Evolutionary conservation across 2,888 invertebrate genomes (phyloP), one percentile per base, ranked within the genome.

Genomic region (Abscondita cerata): DNA sequence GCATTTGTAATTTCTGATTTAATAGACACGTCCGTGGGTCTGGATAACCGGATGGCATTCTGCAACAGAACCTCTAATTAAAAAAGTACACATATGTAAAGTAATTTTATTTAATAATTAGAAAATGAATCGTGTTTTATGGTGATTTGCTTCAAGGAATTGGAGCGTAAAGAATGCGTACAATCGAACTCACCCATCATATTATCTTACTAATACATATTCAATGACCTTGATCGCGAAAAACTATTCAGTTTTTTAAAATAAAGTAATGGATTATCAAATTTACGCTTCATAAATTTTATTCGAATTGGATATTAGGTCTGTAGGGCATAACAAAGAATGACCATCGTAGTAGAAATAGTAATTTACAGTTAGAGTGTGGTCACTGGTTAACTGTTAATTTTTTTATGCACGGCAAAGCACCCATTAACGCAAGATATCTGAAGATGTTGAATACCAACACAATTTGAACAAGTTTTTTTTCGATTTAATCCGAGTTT

Each of bases 1-100:
- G 80, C 83, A 93, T 87, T 82, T 96, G 96, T 40, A 99, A 85
- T 78, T 98, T 98, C 81, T 99, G 97, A 81, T 98, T 93, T 11
- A 99, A 83, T 41, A 98, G 84, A 77, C 96, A 96, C 5, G 93
- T 92, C 60, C 93, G 88, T 40, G 92, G 89, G 79, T 96, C 95
- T 0, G 97, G 97, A 69, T 88, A 85, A 9, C 94, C 95, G 47
- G 86, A 81, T n/a, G 89, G 85, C 61, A 96, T 83, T 70, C 94
- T 95, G 83, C 68, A 81, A 84, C 73, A 78, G 81, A 77, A 64
- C 8, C n/a, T 1, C 9, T 19, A 4, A 19, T 47, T 47, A 47
- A 31, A 33, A 33, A n/a, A 31, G 5, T 25, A 31, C 2, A 2
- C 11, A 11, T 31, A 34, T n/a, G n/a, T 18, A 19, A 40, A 19